Evolutionary conservation across 2,113 vertebrate species (phyloP).

Genomic region (Geococcyx californianus): DNA sequence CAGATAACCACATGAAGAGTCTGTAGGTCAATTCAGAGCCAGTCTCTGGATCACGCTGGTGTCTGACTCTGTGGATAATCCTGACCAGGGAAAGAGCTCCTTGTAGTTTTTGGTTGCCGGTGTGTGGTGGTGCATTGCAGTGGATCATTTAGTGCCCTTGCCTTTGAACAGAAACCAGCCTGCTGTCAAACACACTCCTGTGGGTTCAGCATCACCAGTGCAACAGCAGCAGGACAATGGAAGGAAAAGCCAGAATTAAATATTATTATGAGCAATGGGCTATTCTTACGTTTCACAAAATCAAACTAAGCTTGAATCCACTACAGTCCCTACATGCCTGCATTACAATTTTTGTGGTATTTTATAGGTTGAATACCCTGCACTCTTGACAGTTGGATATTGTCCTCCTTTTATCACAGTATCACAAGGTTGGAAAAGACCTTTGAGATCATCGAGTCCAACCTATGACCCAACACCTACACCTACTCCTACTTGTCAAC

Average conservation of each 20-base stretch:
- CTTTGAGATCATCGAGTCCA: no score
- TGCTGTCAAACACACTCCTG: background rate
- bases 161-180: background rate
- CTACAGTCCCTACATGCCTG: background rate
- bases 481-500: no score
- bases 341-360: background rate
- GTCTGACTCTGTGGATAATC: background rate
- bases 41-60: background rate
- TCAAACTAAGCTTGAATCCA: background rate
- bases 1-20: background rate
- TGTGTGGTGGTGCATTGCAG: no score
- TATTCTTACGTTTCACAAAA: background rate
- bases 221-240: background rate
- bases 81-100: background rate
- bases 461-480: no score
- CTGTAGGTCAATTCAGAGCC: background rate
- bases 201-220: background rate
- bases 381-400: background rate
- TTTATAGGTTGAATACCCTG: background rate
- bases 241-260: background rate
- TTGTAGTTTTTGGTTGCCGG: no score
- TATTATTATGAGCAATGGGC: background rate
- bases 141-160: background rate
- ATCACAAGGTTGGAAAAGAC: no score
- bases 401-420: no score